Percentiles rank a stretch among this genome's conserved stretches.
These are phyloP conservation scores for Saccostrea glomerata DNA, from an alignment of 1,140 invertebrate genomes.

Conservation along the genomic window DNA sequence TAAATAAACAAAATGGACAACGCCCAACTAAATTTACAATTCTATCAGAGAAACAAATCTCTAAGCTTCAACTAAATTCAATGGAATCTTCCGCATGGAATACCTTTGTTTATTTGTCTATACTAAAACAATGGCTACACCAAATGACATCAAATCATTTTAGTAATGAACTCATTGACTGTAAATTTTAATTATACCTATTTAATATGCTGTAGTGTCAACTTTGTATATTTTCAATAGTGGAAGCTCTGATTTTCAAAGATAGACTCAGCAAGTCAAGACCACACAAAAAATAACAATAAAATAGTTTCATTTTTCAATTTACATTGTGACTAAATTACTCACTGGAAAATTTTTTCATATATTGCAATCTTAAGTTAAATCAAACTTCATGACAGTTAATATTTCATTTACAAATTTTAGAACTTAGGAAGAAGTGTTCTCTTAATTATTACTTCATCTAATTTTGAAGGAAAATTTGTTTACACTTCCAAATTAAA, in stretches of 20 bases:
- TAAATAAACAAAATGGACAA: slow-evolving; percentile 15
- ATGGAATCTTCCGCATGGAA: background rate
- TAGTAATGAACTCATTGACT: background rate
- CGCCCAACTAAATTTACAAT: background rate
- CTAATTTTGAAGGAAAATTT: background rate
- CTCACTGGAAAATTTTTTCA: background rate
- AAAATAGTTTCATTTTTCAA: background rate
- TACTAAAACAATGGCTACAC: background rate
- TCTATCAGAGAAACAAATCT: background rate
- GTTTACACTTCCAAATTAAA: background rate
- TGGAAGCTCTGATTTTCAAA: background rate
- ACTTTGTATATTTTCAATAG: background rate
- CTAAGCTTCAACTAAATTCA: background rate
- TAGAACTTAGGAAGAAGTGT: background rate
- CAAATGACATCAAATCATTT: background rate
- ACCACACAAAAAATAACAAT: background rate
- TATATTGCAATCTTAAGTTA: background rate
- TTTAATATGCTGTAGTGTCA: background rate
- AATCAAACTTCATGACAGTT: background rate
- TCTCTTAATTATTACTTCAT: background rate
- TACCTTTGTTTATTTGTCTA: background rate
- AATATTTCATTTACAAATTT: background rate
- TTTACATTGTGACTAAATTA: background rate
- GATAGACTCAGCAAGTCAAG: background rate
- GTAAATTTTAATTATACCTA: background rate